A percentile compares a stretch with the other conserved stretches of the same genome.
These are phyloP conservation scores for Agrochola lota DNA, from an alignment of 2,888 invertebrate species.

Conservation along the genomic window DNA sequence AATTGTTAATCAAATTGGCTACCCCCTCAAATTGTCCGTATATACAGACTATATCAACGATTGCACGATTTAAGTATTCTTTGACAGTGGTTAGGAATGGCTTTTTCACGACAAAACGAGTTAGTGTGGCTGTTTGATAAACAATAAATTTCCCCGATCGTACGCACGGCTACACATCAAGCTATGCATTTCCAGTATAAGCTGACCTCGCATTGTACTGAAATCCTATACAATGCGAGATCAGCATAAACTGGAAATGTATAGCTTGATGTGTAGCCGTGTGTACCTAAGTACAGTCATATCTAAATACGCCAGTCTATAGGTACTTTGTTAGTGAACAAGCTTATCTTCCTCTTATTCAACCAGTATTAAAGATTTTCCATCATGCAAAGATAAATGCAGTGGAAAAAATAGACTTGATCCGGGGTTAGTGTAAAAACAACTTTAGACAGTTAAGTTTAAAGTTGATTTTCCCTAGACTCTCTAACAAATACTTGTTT, in stretches of 20 bases:
- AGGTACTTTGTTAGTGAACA: not conserved
- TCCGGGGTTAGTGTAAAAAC: not conserved
- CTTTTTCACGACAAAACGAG: not conserved
- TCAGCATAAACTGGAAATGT: too few relatives aligned
- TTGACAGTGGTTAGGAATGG: not conserved
- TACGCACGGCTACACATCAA: too few relatives aligned
- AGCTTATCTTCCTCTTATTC: not conserved
- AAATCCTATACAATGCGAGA: too few relatives aligned
- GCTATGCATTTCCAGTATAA: too few relatives aligned
- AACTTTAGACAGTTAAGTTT: not conserved
- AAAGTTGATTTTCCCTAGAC: not conserved
- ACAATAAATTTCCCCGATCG: not conserved
- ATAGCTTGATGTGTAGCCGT: too few relatives aligned
- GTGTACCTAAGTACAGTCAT: too few relatives aligned
- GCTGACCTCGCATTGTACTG: too few relatives aligned
- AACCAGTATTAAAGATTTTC: not conserved
- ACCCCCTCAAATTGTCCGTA: not conserved
- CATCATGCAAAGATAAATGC: constrained; percentile 16
- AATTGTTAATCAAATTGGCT: not conserved
- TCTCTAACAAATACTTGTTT: constrained; percentile 13
- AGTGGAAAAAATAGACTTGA: not conserved
- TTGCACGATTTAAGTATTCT: not conserved
- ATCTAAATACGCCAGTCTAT: not conserved
- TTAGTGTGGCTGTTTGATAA: not conserved
- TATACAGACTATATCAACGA: not conserved